A percentile compares a stretch with the other conserved stretches of the same genome.
Conservation (phyloP, 2,113 vertebrate genomes). For the Coptodon rendalli region DNA sequence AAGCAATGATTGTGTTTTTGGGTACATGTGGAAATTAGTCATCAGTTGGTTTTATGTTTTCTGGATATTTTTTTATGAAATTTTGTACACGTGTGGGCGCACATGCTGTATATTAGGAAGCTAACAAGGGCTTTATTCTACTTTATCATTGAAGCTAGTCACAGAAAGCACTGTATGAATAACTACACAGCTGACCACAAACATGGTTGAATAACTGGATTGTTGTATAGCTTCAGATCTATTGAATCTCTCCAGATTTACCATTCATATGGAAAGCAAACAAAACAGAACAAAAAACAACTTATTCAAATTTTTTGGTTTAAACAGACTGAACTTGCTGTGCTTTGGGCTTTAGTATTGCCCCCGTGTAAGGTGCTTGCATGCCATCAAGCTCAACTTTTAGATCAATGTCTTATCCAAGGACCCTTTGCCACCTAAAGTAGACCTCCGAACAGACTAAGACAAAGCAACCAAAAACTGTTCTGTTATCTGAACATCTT, state of each 20-base stretch:
- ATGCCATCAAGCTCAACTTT: neutral
- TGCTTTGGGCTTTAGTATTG: neutral
- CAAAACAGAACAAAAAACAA: neutral
- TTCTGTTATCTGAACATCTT: neutral
- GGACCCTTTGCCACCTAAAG: neutral
- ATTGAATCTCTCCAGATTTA: conserved; percentile 11
- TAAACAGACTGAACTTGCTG: neutral
- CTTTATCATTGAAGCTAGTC: conserved; percentile 10
- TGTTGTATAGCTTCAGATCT: conserved; percentile 42
- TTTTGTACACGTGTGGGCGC: rapidly evolving
- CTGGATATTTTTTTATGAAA: neutral
- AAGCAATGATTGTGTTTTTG: neutral
- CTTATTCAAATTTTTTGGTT: neutral
- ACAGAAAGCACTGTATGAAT: conserved; percentile 8
- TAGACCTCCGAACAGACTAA: neutral
- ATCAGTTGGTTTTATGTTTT: neutral
- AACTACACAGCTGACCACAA: neutral
- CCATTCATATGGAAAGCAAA: conserved; percentile 23
- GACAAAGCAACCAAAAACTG: neutral
- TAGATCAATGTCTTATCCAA: neutral
- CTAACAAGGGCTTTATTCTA: neutral
- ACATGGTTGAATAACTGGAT: conserved; percentile 40
- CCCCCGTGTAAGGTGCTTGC: neutral
- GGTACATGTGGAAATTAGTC: neutral
- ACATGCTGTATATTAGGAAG: neutral